phyloP scores from a whole-genome alignment of 2,888 invertebrate species.

The Morpho achilles region DNA sequence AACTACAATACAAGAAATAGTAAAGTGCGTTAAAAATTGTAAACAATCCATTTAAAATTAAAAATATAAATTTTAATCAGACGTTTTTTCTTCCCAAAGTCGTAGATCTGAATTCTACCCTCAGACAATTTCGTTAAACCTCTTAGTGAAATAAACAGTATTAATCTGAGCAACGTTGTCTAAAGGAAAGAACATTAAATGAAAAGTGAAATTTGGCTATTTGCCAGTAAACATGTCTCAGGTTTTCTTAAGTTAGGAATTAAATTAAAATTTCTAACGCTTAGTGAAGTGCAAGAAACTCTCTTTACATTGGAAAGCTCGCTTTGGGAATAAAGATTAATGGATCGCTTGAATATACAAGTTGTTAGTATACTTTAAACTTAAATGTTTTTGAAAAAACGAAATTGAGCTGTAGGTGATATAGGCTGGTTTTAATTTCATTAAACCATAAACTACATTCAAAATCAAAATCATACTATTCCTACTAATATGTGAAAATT shows the following conservation, averaged over 20 bases:
- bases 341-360: neutral
- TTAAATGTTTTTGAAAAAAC: no score
- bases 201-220: slow-evolving; percentile 56
- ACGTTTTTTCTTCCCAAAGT: slow-evolving; percentile 15
- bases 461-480: no score
- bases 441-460: no score
- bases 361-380: no score
- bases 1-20: no score
- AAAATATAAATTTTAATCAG: no score
- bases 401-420: no score
- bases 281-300: slow-evolving; percentile 16
- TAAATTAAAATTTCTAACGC: slow-evolving; percentile 15
- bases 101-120: slow-evolving; percentile 27
- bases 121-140: slow-evolving; percentile 58
- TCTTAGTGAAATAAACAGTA: slow-evolving; percentile 63
- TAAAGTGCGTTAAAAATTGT: no score
- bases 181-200: slow-evolving; percentile 72
- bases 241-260: slow-evolving; percentile 21
- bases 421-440: no score
- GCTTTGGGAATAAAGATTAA: slow-evolving; percentile 8
- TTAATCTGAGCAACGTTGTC: slow-evolving; percentile 55
- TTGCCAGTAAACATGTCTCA: slow-evolving; percentile 42
- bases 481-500: no score
- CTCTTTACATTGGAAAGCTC: slow-evolving; percentile 12
- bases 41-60: no score